Evolutionary conservation across 2,888 invertebrate genomes (phyloP), one percentile per base, ranked within the genome.

Genomic region (Tetropium fuscum): DNA sequence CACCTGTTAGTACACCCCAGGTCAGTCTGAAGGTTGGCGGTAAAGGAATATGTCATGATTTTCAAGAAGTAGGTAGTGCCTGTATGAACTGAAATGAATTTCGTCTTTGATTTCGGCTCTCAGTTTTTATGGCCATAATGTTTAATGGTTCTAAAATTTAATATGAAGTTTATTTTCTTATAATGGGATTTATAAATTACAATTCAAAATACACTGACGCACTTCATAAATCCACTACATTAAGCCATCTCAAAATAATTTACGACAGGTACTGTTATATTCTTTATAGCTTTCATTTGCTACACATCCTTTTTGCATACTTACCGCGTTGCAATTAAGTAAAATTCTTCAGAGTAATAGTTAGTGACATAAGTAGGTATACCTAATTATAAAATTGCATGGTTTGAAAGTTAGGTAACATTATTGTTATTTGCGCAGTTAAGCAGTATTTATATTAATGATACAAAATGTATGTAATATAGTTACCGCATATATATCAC

Each of bases 101-200:
- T 22, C 8, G 20, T 18, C 27, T 38, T 15, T 25, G 27, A 51
- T 38, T 40, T 15, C 30, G 22, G 44, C 32, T 34, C 43, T 43
- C 36, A 20, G 10, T 19, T 44, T 56, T 56, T 18, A 56, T 48
- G 45, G 55, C 48, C 48, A 27, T 47, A 20, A 32, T 36, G 38
- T 40, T 47, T 56, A 48, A 56, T 56, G 55, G 48, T 48, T 48
- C 45, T 48, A 56, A 56, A 56, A 56, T 56, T 56, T 56, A 56
- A 56, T 56, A 56, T 47, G 55, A 48, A 48, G 36, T 56, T 56
- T 56, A 56, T 48, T 45, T 56, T 45, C 40, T 56, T 56, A 45
- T 45, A 56, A 56, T 56, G 45, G 55, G 40, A 47, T 56, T 56
- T 56, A 56, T 56, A 56, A 56, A 56, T 56, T 56, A 56, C 54